Conservation (phyloP, 2,113 vertebrate species). For the Procavia capensis region DNA sequence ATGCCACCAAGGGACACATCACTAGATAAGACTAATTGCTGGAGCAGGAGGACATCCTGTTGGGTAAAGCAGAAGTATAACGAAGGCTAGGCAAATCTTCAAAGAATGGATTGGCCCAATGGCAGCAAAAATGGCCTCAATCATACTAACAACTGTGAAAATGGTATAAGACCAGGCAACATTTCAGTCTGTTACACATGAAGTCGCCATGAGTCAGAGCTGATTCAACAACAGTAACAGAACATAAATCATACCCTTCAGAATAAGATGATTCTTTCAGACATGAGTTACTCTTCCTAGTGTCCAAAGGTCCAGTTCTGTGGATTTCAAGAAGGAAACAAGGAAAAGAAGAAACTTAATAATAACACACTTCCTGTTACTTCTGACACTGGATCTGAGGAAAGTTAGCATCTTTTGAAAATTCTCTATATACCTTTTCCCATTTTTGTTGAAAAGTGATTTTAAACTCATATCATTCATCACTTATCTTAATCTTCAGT, state of each 20-base stretch:
- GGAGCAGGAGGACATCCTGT: not conserved
- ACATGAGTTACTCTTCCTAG: not conserved
- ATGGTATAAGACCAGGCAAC: too few relatives aligned
- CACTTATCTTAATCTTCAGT: not conserved
- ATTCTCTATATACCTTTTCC: not conserved
- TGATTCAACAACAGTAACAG: not conserved
- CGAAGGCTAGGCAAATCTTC: not conserved
- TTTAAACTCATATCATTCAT: not conserved
- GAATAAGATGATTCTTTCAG: not conserved
- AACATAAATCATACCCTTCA: not conserved
- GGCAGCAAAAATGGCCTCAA: too few relatives aligned
- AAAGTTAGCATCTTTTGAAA: not conserved
- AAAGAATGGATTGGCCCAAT: not conserved
- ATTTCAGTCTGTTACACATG: too few relatives aligned
- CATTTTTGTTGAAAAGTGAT: constrained; percentile 15
- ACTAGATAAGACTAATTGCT: not conserved
- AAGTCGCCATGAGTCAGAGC: too few relatives aligned
- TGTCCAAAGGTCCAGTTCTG: not conserved
- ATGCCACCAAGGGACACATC: too few relatives aligned
- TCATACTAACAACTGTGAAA: too few relatives aligned
- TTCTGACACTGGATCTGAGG: not conserved
- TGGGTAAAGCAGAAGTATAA: not conserved
- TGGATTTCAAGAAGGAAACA: not conserved
- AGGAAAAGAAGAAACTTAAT: not conserved
- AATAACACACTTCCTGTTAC: not conserved